A percentile compares a stretch with the other conserved stretches of the same genome.
Evolutionary conservation across 2,888 invertebrate species (phyloP).

Genomic region (Dryococelus australis): DNA sequence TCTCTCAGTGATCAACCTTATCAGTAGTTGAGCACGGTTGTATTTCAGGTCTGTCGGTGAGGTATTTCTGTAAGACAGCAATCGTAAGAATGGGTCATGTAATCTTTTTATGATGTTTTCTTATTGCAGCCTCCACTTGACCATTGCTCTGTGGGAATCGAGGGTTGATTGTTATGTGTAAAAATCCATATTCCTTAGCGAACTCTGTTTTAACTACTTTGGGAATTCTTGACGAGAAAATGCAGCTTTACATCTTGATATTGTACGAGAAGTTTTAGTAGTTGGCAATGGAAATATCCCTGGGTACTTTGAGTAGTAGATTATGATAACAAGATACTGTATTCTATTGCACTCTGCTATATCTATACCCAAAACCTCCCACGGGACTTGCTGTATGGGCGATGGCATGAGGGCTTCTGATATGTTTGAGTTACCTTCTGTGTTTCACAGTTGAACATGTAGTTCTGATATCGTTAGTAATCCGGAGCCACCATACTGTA

Average conservation of each 20-base stretch:
- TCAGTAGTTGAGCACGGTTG: neutral
- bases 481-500: neutral
- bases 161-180: neutral
- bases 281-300: neutral
- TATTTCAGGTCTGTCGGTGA: neutral
- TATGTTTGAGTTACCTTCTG: neutral
- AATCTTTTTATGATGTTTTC: neutral
- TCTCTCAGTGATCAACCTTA: neutral
- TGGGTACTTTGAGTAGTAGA: neutral
- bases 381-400: neutral
- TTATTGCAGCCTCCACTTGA: neutral
- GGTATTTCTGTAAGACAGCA: neutral
- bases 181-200: neutral
- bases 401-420: neutral
- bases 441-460: neutral
- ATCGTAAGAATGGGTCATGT: neutral
- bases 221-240: neutral
- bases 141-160: neutral
- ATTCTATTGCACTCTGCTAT: neutral
- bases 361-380: neutral
- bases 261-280: neutral
- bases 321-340: neutral
- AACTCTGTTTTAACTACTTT: neutral
- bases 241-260: neutral
- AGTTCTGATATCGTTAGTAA: neutral